phyloP scores from a whole-genome alignment of 2,888 invertebrate species.

The Caenorhabditis afra region DNA sequence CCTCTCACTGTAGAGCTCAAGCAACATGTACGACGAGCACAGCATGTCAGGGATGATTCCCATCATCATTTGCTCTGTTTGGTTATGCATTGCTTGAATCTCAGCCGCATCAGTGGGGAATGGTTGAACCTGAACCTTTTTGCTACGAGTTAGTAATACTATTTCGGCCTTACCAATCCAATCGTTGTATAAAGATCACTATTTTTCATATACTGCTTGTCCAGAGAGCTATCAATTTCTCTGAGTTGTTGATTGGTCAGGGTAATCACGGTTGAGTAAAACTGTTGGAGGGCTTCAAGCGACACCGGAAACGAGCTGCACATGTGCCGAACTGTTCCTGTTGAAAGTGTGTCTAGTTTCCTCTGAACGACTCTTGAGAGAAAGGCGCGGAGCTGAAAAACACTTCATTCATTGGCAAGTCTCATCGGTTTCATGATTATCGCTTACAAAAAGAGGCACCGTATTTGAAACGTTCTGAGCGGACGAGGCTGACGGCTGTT shows the following conservation, averaged over 20 bases:
- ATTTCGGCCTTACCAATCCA: not conserved
- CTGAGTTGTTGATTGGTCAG: too few relatives aligned
- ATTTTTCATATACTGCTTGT: not conserved
- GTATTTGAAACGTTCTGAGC: not conserved
- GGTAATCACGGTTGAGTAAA: too few relatives aligned
- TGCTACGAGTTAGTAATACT: not conserved
- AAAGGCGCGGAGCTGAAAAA: constrained; percentile 43
- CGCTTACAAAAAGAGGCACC: not conserved
- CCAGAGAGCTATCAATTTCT: constrained; percentile 6
- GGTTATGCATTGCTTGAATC: constrained; percentile 25
- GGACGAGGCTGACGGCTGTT: not conserved
- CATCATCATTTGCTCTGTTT: constrained; percentile 20
- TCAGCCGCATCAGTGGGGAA: constrained; percentile 11
- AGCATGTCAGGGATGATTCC: constrained; percentile 27
- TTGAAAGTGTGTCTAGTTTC: not conserved
- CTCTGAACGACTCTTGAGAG: constrained; percentile 11
- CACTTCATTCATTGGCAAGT: not conserved
- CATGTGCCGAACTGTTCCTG: constrained; percentile 6
- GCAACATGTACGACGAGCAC: not conserved
- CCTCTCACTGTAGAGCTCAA: constrained; percentile 8
- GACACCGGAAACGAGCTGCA: constrained; percentile 15
- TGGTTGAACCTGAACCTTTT: constrained; percentile 30
- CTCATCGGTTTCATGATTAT: not conserved
- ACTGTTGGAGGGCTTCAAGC: not conserved
- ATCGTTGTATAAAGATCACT: not conserved